Conservation (phyloP, 2,113 vertebrate genomes). For the Myiagra hebetior region DNA sequence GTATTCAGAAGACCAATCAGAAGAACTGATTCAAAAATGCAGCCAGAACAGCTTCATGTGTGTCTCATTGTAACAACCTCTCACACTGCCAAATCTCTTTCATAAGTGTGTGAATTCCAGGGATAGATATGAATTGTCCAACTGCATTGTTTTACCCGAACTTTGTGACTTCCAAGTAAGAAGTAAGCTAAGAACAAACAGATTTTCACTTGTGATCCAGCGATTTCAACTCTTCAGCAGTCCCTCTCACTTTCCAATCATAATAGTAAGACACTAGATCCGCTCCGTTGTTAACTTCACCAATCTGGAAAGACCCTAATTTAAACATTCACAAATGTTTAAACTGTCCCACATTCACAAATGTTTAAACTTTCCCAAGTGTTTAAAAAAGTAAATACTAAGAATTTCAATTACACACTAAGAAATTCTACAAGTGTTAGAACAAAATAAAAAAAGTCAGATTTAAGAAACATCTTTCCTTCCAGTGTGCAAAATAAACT, state of each 20-base stretch:
- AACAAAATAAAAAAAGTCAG: neutral
- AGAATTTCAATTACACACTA: neutral
- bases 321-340: neutral
- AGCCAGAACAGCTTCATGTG: neutral
- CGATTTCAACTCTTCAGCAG: neutral
- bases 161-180: neutral
- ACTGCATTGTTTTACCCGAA: neutral
- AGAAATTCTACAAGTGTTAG: neutral
- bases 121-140: neutral
- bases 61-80: neutral
- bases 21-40: neutral
- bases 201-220: neutral
- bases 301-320: neutral
- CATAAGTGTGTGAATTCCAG: neutral
- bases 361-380: neutral
- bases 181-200: neutral
- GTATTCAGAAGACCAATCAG: neutral
- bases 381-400: neutral
- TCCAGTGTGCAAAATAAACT: neutral
- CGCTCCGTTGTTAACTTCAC: neutral
- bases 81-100: neutral
- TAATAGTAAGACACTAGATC: neutral
- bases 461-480: neutral
- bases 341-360: neutral
- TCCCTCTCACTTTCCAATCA: neutral